These are phyloP conservation scores for Orcinus orca DNA, from an alignment of 2,113 vertebrate species.

Conservation along the genomic window DNA sequence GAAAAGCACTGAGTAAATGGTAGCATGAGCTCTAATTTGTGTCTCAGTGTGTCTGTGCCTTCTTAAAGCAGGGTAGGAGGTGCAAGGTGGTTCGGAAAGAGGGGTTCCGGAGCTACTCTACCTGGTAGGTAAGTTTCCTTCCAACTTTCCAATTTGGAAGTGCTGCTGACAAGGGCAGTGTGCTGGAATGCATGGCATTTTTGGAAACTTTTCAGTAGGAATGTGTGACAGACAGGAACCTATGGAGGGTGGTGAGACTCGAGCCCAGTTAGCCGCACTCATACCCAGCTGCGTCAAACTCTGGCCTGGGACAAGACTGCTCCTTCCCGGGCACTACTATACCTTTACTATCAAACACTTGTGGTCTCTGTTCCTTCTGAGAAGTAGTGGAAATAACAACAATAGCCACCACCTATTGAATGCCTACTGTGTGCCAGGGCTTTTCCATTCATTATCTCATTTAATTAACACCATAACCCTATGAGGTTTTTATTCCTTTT, in stretches of 20 bases:
- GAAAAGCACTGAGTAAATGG: not conserved
- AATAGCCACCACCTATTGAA: not conserved
- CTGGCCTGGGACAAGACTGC: not conserved
- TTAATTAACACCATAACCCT: not conserved
- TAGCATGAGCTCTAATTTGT: not conserved
- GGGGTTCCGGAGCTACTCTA: not conserved
- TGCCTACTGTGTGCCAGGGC: not conserved
- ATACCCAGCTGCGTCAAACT: not conserved
- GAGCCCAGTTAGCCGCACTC: not conserved
- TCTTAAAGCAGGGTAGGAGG: not conserved
- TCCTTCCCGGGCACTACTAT: not conserved
- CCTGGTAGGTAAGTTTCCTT: not conserved
- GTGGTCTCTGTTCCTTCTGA: not conserved
- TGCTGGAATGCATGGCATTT: conserved; percentile 59
- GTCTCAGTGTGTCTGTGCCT: not conserved
- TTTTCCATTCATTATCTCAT: not conserved
- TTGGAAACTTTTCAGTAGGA: conserved; percentile 31
- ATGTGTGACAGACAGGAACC: conserved; percentile 46
- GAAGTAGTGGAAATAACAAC: not conserved
- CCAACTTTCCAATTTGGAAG: not conserved
- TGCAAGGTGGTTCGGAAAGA: not conserved
- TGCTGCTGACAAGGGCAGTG: not conserved
- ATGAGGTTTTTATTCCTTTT: not conserved
- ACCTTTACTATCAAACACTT: not conserved
- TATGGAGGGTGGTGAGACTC: not conserved